These are phyloP conservation scores for Sylvicapra grimmia DNA, from an alignment of 2,113 vertebrate species.

Conservation along the genomic window DNA sequence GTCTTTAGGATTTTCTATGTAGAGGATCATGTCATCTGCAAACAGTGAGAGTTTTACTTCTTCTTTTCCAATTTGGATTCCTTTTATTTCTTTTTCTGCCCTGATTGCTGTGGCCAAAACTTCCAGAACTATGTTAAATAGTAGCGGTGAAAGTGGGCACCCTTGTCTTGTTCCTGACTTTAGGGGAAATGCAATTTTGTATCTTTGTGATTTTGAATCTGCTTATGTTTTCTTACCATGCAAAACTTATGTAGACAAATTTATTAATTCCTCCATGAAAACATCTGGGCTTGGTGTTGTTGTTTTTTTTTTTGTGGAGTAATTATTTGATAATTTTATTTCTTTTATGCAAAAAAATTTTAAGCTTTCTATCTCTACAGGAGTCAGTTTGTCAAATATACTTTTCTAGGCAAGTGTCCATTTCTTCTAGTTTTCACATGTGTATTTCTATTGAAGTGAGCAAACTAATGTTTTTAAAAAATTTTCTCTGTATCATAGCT, in stretches of 20 bases:
- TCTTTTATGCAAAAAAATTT: neutral
- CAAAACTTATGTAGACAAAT: neutral
- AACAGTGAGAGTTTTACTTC: no score
- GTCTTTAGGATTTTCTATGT: no score
- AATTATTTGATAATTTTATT: neutral
- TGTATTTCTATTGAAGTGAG: neutral
- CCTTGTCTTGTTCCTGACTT: no score
- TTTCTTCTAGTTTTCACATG: neutral
- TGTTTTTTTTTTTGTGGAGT: neutral
- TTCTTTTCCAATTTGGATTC: no score
- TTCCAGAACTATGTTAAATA: no score
- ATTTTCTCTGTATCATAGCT: neutral
- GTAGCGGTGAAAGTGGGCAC: no score
- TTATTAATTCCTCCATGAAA: neutral
- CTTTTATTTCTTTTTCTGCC: no score
- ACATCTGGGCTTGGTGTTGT: neutral
- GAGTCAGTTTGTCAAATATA: neutral
- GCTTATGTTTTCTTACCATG: neutral
- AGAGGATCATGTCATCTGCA: no score
- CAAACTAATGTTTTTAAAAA: neutral
- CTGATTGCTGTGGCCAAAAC: no score
- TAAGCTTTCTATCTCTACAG: neutral
- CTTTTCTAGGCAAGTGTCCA: neutral
- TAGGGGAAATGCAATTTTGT: no score
- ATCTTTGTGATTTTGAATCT: neutral